Evolutionary conservation across 2,797 vertebrate genomes (phyloP).

Genomic region (Yasuhikotakia modesta): DNA sequence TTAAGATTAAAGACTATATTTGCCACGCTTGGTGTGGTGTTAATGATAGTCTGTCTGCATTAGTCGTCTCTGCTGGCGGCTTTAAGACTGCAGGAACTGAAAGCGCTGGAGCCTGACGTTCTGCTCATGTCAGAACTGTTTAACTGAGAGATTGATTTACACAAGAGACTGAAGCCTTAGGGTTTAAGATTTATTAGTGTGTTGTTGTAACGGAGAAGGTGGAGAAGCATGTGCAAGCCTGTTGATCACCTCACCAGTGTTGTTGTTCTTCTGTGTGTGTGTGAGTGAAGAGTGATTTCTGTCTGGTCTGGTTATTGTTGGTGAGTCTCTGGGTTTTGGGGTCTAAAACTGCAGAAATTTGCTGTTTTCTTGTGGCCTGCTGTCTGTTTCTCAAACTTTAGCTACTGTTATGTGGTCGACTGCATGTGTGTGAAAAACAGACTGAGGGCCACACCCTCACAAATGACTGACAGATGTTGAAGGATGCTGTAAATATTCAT

Average conservation of each 20-base stretch:
- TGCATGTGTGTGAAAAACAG: slow-evolving; percentile 14
- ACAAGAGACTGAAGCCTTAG: slow-evolving; percentile 31
- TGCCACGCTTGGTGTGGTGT: slow-evolving; percentile 11
- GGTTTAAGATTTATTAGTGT: slow-evolving; percentile 12
- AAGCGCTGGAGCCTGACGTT: background rate
- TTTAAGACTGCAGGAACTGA: slow-evolving; percentile 22
- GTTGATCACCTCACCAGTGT: background rate
- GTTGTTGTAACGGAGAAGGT: background rate
- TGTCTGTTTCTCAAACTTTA: slow-evolving; percentile 42
- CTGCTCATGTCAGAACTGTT: slow-evolving; percentile 9
- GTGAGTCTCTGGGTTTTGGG: background rate
- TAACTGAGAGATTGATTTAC: slow-evolving; percentile 17
- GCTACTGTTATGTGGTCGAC: slow-evolving; percentile 54
- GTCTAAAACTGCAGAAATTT: background rate
- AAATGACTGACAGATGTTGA: slow-evolving; percentile 64
- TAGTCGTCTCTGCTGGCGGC: background rate
- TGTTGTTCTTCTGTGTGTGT: background rate
- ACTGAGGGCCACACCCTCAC: slow-evolving; percentile 40
- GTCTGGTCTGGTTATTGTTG: background rate
- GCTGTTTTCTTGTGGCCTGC: slow-evolving; percentile 53
- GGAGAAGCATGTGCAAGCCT: background rate
- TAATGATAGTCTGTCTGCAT: slow-evolving; percentile 22
- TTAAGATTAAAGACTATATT: slow-evolving; percentile 5
- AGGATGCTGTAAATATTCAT: slow-evolving; percentile 64
- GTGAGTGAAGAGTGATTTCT: too few species aligned